These are phyloP conservation scores for Strix uralensis DNA, from an alignment of 2,113 vertebrate species.

Conservation along the genomic window DNA sequence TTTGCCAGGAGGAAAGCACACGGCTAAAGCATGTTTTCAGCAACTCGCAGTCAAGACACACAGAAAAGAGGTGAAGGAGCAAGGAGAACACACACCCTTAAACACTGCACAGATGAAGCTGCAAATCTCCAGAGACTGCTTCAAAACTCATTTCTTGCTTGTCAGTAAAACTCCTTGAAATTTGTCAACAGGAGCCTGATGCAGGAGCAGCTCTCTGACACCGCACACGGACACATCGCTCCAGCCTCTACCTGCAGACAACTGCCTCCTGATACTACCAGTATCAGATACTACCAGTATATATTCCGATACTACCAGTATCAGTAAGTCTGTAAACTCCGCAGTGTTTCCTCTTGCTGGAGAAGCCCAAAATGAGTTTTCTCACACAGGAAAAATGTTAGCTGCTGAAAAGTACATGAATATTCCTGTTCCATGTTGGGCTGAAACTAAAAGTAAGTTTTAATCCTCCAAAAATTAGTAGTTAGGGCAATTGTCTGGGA, in stretches of 20 bases:
- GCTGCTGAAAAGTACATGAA: fast-evolving
- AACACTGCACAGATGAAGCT: background rate
- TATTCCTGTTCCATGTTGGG: background rate
- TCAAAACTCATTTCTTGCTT: background rate
- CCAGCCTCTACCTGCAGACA: background rate
- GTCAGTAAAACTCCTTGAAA: background rate
- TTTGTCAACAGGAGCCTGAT: background rate
- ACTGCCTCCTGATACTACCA: background rate
- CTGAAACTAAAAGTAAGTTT: background rate
- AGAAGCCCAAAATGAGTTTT: background rate
- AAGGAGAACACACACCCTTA: background rate
- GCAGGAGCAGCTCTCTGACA: background rate
- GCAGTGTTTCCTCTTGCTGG: background rate
- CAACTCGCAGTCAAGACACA: fast-evolving
- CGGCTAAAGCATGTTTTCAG: background rate
- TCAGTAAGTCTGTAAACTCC: background rate
- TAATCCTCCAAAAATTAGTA: background rate
- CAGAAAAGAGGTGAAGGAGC: background rate
- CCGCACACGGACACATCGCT: fast-evolving
- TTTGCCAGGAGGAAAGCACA: background rate
- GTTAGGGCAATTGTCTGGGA: background rate
- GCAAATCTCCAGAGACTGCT: background rate
- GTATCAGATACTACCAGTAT: background rate
- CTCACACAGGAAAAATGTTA: background rate
- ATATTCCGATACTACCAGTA: background rate